Percentiles rank a stretch among this genome's conserved stretches.
Conservation (phyloP, 2,113 vertebrate species). For the Tachycineta bicolor region DNA sequence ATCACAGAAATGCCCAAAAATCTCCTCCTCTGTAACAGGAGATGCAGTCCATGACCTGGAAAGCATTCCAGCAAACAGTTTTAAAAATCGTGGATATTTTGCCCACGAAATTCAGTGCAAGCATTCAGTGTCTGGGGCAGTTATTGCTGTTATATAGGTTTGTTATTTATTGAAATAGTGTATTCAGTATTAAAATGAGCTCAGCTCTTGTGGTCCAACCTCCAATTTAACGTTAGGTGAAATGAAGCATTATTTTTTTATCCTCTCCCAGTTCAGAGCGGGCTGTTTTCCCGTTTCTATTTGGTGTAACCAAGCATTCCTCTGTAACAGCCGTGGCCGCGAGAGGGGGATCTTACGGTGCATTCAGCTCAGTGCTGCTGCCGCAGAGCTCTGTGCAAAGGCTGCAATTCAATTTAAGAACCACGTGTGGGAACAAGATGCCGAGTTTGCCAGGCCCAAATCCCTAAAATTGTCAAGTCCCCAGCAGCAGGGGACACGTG, state of each 20-base stretch:
- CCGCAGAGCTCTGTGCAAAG: background rate
- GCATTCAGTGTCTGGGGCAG: background rate
- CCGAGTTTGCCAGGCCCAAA: background rate
- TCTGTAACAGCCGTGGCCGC: background rate
- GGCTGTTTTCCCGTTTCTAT: background rate
- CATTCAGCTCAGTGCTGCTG: background rate
- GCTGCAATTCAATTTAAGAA: background rate
- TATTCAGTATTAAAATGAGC: background rate
- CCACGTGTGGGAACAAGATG: background rate
- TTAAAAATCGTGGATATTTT: background rate
- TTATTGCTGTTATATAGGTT: background rate
- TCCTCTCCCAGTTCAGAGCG: background rate
- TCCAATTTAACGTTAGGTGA: background rate
- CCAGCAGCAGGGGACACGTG: background rate
- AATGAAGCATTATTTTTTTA: background rate
- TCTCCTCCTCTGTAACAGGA: background rate
- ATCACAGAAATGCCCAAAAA: background rate
- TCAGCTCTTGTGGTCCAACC: background rate
- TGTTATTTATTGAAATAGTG: background rate
- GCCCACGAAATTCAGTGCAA: background rate
- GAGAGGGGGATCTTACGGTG: background rate
- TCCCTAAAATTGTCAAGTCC: background rate
- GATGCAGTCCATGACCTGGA: background rate
- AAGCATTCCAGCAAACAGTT: background rate
- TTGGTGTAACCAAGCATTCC: background rate